Conservation (phyloP, 2,888 invertebrate genomes). For the Ormyrus nitidulus region DNA sequence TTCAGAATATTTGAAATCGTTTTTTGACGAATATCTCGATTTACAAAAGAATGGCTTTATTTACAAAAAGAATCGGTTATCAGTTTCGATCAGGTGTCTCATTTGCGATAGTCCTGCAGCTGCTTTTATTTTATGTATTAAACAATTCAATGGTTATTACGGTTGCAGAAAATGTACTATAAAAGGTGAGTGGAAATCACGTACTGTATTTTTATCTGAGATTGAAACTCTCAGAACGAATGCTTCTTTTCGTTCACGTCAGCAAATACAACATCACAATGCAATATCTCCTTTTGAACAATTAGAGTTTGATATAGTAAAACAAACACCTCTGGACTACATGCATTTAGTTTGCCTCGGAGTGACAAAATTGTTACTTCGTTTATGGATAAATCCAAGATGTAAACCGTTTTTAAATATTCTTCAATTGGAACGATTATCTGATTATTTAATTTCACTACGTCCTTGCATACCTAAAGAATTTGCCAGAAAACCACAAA, state of each 20-base stretch:
- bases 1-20: neutral
- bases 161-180: neutral
- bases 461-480: slow-evolving; percentile 7
- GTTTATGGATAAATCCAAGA: neutral
- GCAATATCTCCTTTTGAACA: neutral
- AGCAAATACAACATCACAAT: neutral
- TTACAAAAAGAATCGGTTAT: neutral
- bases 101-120: neutral
- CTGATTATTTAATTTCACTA: neutral
- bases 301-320: slow-evolving; percentile 3
- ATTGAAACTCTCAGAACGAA: neutral
- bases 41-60: slow-evolving; percentile 1
- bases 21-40: neutral
- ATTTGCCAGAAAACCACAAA: slow-evolving; percentile 9
- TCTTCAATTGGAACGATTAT: neutral
- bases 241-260: neutral
- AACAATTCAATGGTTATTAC: slow-evolving; percentile 22
- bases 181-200: neutral
- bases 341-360: slow-evolving; percentile 11
- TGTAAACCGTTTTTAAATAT: neutral
- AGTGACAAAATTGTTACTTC: neutral
- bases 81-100: neutral
- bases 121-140: neutral
- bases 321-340: slow-evolving; percentile 2
- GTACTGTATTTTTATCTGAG: neutral